Conservation (phyloP, 2,888 invertebrate species). For the Lasioglossum leucozonium region DNA sequence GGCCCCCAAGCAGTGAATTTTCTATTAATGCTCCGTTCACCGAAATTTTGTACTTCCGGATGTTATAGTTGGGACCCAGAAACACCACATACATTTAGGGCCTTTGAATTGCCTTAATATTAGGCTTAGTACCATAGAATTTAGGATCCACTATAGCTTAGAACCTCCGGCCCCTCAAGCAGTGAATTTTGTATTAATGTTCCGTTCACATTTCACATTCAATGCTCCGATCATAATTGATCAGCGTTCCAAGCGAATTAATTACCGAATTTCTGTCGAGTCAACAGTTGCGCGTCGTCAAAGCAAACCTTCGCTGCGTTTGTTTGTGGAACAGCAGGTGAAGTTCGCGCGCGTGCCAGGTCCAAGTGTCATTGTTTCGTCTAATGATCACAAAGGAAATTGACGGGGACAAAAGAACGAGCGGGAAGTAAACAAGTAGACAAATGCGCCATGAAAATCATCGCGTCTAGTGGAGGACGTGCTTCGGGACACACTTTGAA, state of each 20-base stretch:
- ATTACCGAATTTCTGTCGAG: not conserved
- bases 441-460: slow-evolving; percentile 32
- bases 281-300: not conserved
- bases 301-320: not conserved
- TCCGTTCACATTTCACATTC: no score
- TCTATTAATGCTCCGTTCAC: no score
- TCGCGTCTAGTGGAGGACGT: slow-evolving; percentile 9
- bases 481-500: slow-evolving; percentile 45
- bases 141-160: not conserved
- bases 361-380: slow-evolving; percentile 8
- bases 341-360: not conserved
- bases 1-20: no score
- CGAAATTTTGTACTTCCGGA: no score
- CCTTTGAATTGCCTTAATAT: no score
- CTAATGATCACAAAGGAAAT: slow-evolving; percentile 23
- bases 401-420: not conserved
- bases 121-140: not conserved
- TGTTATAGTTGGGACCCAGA: no score
- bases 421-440: slow-evolving; percentile 26
- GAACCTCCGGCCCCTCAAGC: not conserved
- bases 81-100: no score
- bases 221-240: no score
- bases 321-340: not conserved
- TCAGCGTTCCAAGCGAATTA: not conserved
- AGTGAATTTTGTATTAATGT: not conserved